Conservation (phyloP, 1,140 invertebrate genomes). For the Apis cerana region DNA sequence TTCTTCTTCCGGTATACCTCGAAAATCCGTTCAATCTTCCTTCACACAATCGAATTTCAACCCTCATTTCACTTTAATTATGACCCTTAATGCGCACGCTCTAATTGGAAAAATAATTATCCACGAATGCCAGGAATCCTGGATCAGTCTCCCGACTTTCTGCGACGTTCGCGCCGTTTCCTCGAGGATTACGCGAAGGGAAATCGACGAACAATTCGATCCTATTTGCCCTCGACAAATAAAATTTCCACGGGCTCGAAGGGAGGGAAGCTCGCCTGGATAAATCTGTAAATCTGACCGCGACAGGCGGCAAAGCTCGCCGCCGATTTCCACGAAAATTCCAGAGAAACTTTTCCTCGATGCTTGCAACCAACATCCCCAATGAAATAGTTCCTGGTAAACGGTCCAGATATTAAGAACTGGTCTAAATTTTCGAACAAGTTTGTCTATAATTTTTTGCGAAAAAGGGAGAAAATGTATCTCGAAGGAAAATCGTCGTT, state of each 20-base stretch:
- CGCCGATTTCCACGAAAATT: not conserved
- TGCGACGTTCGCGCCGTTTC: not conserved
- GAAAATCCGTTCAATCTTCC: not conserved
- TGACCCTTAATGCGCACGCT: not conserved
- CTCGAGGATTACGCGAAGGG: too few relatives aligned
- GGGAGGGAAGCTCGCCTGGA: not conserved
- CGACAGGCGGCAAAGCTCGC: not conserved
- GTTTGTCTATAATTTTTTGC: not conserved
- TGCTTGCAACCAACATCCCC: not conserved
- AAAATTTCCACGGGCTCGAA: slow-evolving; percentile 2
- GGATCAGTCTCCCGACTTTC: too few relatives aligned
- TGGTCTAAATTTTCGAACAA: not conserved
- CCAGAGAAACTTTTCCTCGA: slow-evolving; percentile 18
- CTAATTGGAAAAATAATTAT: slow-evolving; percentile 25
- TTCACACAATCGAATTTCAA: not conserved
- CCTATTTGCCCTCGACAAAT: not conserved
- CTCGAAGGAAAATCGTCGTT: not conserved
- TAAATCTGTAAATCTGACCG: slow-evolving; percentile 18
- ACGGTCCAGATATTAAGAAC: not conserved
- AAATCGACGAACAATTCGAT: not conserved
- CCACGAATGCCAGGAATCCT: slow-evolving; percentile 21
- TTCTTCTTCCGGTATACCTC: not conserved
- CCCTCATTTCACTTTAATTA: slow-evolving; percentile 17
- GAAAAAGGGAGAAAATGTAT: not conserved
- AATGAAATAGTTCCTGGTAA: not conserved